phyloP scores from a whole-genome alignment of 2,888 invertebrate genomes.

The Teleiodes luculella region DNA sequence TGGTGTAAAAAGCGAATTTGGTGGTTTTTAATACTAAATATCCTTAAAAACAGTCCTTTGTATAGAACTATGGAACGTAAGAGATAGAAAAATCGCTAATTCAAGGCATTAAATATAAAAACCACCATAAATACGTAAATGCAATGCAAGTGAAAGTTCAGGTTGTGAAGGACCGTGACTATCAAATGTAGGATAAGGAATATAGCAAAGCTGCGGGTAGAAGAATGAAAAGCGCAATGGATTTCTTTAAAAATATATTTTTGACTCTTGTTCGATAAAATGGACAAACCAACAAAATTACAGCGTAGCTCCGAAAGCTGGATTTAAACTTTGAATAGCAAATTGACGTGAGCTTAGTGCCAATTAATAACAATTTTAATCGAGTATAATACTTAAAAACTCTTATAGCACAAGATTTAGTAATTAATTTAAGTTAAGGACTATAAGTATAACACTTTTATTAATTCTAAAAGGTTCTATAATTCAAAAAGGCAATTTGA shows the following conservation, averaged over 20 bases:
- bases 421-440: conserved; percentile 28
- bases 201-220: conserved; percentile 53
- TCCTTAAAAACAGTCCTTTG: no score
- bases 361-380: conserved; percentile 38
- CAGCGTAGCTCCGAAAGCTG: conserved; percentile 57
- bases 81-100: no score
- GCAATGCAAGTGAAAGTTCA: neutral
- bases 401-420: conserved; percentile 34
- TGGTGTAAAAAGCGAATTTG: neutral
- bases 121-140: neutral
- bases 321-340: conserved; percentile 56
- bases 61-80: no score
- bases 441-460: conserved; percentile 42
- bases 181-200: neutral
- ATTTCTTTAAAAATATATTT: conserved; percentile 74
- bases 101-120: neutral
- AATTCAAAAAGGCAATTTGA: conserved; percentile 59
- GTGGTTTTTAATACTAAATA: neutral
- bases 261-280: conserved; percentile 61
- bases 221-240: conserved; percentile 71
- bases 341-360: conserved; percentile 55
- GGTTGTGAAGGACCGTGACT: neutral
- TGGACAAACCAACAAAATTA: conserved; percentile 64
- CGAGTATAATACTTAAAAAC: conserved; percentile 33
- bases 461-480: conserved; percentile 38